Base-by-base conservation (phyloP, 2,797 vertebrate species). In the Acanthurus lineatus region DNA sequence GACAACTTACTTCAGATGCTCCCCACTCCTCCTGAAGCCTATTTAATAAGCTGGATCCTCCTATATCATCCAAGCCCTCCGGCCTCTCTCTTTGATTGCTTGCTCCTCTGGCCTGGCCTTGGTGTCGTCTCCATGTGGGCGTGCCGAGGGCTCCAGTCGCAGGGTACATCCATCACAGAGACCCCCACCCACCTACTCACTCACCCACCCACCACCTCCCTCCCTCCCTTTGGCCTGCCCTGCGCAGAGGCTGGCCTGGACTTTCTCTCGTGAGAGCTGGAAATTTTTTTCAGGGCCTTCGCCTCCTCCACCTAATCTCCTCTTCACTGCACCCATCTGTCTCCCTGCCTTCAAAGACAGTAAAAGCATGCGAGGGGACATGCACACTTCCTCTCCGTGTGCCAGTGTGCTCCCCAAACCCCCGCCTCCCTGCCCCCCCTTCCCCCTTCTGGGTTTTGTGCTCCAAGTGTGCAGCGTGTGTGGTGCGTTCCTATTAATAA, bases 31-130 rank as follows among this genome's bases (percentile, higher is more conserved):
- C 88, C 91, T 91, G 89, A 91, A 92, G 91, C 90, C 91, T 89
- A 89, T 93, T 94, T 94, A 94, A 95, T 94, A 93, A 90, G 83
- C 88, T 89, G 91, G 87, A 87, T 92, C 90, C 90, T 93, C 87
- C 90, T 93, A 87, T 92, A 93, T 93, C 90, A 92, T 88, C 77
- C 52, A 2, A 77, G 86, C 88, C 92, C 84, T 79, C 54, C 63
- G 81, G 90, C 88, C 90, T 90, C 76, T 85, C 82, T 89, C 87
- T 90, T 87, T 93, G 90, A 93, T 93, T 92, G 86, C 88, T 80
- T 92, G 88, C 91, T 91, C 91, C 80, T 68, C 83, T 88, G 87
- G 91, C 92, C 91, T 90, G 85, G 92, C 88, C 91, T 90, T 69
- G 81, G 86, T 91, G 82, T 82, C 69, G 66, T 90, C 86, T 88